These are phyloP conservation scores for Aplodontia rufa DNA, from an alignment of 2,113 vertebrate species.

Conservation along the genomic window DNA sequence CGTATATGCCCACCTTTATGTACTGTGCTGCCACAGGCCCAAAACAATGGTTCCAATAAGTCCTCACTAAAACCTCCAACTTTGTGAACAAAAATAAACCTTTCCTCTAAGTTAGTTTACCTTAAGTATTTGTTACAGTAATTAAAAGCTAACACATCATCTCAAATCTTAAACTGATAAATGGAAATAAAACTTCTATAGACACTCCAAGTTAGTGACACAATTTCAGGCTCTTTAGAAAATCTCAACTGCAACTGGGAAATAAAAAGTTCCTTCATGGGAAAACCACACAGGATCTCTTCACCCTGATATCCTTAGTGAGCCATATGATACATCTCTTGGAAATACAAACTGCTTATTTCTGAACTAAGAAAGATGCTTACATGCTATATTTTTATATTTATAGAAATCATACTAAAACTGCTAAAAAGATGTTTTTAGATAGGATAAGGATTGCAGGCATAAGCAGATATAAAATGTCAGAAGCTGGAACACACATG, in stretches of 20 bases:
- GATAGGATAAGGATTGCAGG: not conserved
- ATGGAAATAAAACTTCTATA: not conserved
- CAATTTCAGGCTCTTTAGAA: not conserved
- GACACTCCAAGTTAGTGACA: not conserved
- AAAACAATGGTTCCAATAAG: not conserved
- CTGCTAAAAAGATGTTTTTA: not conserved
- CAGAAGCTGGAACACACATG: not conserved
- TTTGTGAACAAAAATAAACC: not conserved
- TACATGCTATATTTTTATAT: not conserved
- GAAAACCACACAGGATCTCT: not conserved
- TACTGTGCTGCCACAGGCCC: not conserved
- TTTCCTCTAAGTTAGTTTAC: not conserved
- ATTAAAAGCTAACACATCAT: not conserved
- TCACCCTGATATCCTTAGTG: not conserved
- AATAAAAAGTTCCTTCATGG: not conserved
- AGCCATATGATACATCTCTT: not conserved
- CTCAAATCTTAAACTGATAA: not conserved
- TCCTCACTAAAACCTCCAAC: not conserved
- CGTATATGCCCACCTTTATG: rapidly evolving
- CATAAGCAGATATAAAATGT: not conserved
- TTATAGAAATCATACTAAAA: not conserved
- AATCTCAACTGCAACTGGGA: not conserved
- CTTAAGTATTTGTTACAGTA: not conserved
- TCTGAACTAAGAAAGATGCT: not conserved
- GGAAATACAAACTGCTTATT: not conserved